Base-by-base conservation (phyloP, 2,113 vertebrate genomes). In the Cavia porcellus region DNA sequence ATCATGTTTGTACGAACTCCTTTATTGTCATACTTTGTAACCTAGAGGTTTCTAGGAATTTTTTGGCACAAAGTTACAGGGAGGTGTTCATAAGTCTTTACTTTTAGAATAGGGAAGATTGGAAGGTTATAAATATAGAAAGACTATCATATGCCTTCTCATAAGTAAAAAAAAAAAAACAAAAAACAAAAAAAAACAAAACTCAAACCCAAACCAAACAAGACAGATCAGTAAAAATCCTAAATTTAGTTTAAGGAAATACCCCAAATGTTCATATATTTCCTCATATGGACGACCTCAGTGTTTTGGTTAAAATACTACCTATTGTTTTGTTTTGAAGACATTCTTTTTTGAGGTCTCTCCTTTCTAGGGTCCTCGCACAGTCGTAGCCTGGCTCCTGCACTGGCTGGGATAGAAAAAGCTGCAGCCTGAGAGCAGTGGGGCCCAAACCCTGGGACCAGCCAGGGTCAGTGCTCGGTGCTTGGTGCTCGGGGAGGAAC, bases 231-330 rank as follows among this genome's bases (percentile, higher is more conserved):
- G 70, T 90, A 86, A 94, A 84, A 74, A 75, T 47, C 61, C 38
- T 47, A 64, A 62, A 77, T 86, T 92, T 85, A 81, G 55, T 52
- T 5, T 61, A 72, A 87, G 19, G 52, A 80, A 47, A 61, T 30
- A 4, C 32, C 30, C 59, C 14, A 45, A 87, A 82, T 28, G 45
- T 57, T 74, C 13, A 62, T 61, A 6, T 72, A 8, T 81, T 57
- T 84, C 25, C 15, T 50, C 32, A 61, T 1, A 13, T 12, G 15
- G 30, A 24, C 19, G 52, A 52, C 30, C 2, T 72, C 8, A 3
- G 14, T 42, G 38, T 89, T 95, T 93, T 50, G 79, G 85, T 92
- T 62, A 25, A 95, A 45, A 28, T n/a, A 84, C 30, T n/a, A 84
- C 30, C 38, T 38, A 1, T 70, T 80, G 82, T 75, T 80, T 70